Base-by-base conservation (phyloP, 2,797 vertebrate genomes). In the Microcaecilia unicolor region DNA sequence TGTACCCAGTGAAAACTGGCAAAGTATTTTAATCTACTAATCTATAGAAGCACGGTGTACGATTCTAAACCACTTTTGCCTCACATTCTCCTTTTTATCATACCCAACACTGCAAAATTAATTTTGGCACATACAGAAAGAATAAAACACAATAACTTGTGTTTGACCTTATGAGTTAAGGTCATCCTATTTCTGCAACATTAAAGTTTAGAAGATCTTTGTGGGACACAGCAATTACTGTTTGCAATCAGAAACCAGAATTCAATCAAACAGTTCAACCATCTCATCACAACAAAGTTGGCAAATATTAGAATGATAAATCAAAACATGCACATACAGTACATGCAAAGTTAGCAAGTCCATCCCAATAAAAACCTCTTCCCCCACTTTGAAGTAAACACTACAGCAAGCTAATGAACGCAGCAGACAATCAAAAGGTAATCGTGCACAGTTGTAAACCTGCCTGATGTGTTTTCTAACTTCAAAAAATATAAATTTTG, bases 221-320 rank as follows among this genome's bases (percentile, higher is more conserved):
- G 16, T 3, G 2, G 14, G 8, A 35, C 48, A 34, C 0, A 0
- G 11, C 15, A 0, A 0, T 13, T 28, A 42, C 32, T 0, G 0
- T 0, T 2, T 12, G 22, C 0, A 0, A 20, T 18, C 15, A 15
- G 22, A 9, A 3, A 4, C 15, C 34, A 0, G 1, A 0, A 1
- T 22, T 34, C 52, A 35, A 25, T 36, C 6, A n/a, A 5, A 10
- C 12, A 25, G n/a, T n/a, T 22, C 9, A 35, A 20, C 11, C 7
- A 7, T 22, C 34, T 27, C 13, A 18, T 25, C 34, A 28, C 21
- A 35, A 20, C 3, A 23, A 25, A 7, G 13, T 30, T 18, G 18
- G 3, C 1, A 17, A 31, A 44, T 36, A 15, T 44, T 2, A 28
- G 16, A 5, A 34, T 20, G n/a, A 20, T 29, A 6, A 12, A 10